phyloP scores from a whole-genome alignment of 2,797 vertebrate genomes.

The Epinephelus awoara region DNA sequence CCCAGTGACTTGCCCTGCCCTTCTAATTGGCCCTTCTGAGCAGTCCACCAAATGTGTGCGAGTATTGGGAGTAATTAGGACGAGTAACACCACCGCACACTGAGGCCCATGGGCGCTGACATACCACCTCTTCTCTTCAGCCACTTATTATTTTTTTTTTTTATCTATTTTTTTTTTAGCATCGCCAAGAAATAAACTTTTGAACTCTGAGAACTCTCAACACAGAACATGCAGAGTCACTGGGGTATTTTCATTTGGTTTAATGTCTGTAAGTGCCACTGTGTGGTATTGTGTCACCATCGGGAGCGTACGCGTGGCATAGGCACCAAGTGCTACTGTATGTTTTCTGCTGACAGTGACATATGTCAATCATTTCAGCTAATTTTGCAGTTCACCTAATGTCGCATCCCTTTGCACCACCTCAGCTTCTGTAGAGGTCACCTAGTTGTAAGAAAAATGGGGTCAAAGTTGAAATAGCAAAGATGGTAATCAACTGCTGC shows the following conservation, averaged over 20 bases:
- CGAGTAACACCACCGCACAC: constrained; percentile 51
- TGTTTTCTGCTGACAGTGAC: constrained; percentile 44
- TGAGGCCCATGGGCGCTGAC: constrained; percentile 59
- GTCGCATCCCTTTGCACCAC: not conserved
- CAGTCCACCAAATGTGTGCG: constrained; percentile 62
- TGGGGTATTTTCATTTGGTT: constrained; percentile 12
- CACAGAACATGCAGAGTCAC: constrained; percentile 11
- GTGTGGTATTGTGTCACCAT: not conserved
- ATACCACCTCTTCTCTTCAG: constrained; percentile 55
- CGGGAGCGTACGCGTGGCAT: not conserved
- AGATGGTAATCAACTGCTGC: constrained; percentile 21
- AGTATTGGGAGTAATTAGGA: constrained; percentile 78
- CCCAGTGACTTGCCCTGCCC: constrained; percentile 62
- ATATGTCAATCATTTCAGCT: constrained; percentile 30
- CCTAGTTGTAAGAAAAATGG: constrained; percentile 10
- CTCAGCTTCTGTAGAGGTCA: constrained; percentile 14
- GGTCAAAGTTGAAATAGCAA: constrained; percentile 39
- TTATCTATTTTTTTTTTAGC: constrained; percentile 17
- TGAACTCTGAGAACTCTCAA: constrained; percentile 31
- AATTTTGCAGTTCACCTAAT: not conserved
- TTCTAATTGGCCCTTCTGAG: constrained; percentile 78
- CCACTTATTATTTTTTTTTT: constrained; percentile 10
- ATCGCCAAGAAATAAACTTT: constrained; percentile 44
- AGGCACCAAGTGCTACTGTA: not conserved
- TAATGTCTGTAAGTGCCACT: not conserved